Percentiles rank a stretch among this genome's conserved stretches.
These are phyloP conservation scores for Lapara coniferarum DNA, from an alignment of 2,888 invertebrate species.

Conservation along the genomic window DNA sequence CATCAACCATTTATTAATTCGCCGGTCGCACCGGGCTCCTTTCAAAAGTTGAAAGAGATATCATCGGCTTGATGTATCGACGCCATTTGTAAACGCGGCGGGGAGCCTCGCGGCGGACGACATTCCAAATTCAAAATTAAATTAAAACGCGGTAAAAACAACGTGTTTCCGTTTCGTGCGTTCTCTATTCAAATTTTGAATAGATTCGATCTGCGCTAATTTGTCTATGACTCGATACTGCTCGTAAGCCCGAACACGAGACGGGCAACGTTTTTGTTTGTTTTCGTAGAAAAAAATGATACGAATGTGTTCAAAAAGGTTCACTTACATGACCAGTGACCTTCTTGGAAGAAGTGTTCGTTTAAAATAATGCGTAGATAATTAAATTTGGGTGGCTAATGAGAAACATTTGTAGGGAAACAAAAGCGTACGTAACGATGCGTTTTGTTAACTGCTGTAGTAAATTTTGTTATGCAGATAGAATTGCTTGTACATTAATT, in stretches of 20 bases:
- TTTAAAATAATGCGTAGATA: constrained; percentile 57
- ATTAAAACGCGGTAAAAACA: constrained; percentile 82
- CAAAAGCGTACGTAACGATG: constrained; percentile 49
- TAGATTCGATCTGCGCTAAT: constrained; percentile 80
- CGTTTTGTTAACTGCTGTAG: constrained; percentile 48
- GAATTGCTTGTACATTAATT: constrained; percentile 40
- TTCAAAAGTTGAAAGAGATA: constrained; percentile 82
- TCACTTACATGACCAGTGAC: constrained; percentile 40
- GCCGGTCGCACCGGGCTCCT: constrained; percentile 64
- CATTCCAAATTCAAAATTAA: constrained; percentile 79
- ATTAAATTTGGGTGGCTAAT: constrained; percentile 65
- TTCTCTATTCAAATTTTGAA: constrained; percentile 68
- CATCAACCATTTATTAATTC: constrained; percentile 70
- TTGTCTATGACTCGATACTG: constrained; percentile 72
- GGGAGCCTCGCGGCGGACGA: constrained; percentile 69
- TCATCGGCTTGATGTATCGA: constrained; percentile 81
- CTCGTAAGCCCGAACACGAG: constrained; percentile 7
- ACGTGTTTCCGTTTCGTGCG: constrained; percentile 71
- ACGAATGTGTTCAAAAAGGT: constrained; percentile 41
- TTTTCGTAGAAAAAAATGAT: constrained; percentile 36
- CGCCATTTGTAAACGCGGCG: constrained; percentile 78
- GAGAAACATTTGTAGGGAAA: constrained; percentile 59
- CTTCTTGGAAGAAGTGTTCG: constrained; percentile 51
- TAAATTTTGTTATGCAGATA: constrained; percentile 50
- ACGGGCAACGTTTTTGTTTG: constrained; percentile 24